Conservation (phyloP, 92 coral and sea anemone genomes). For the Palythoa heliodiscus region DNA sequence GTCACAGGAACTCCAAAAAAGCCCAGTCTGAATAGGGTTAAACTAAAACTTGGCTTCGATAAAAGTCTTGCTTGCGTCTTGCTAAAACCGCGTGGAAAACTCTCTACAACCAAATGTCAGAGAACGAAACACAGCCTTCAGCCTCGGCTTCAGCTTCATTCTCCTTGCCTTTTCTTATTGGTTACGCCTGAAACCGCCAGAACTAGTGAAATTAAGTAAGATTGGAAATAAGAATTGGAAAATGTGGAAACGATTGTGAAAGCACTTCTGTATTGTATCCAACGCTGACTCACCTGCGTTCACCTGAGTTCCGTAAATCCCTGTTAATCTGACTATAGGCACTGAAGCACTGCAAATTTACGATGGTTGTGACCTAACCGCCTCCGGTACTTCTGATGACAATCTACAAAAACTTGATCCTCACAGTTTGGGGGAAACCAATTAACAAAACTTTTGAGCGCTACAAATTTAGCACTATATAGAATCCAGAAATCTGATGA, state of each 20-base stretch:
- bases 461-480: slow-evolving; percentile 9
- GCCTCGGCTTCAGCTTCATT: not conserved
- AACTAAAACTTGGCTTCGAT: not conserved
- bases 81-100: not conserved
- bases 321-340: not conserved
- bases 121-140: not conserved
- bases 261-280: not conserved
- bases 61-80: not conserved
- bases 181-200: not conserved
- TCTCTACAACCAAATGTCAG: not conserved
- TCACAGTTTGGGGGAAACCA: slow-evolving; percentile 31
- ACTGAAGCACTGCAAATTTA: not conserved
- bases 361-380: not conserved
- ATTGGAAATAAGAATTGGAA: not conserved
- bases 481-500: slow-evolving; percentile 8
- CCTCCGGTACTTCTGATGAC: not conserved
- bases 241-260: not conserved
- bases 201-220: not conserved
- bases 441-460: slow-evolving; percentile 50
- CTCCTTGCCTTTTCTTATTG: not conserved
- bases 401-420: not conserved
- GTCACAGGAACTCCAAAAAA: no score
- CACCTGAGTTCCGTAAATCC: not conserved
- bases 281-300: not conserved
- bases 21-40: no score